phyloP scores from a whole-genome alignment of 37 sponge, comb jelly and placozoan species.

The Tethya wilhelma region DNA sequence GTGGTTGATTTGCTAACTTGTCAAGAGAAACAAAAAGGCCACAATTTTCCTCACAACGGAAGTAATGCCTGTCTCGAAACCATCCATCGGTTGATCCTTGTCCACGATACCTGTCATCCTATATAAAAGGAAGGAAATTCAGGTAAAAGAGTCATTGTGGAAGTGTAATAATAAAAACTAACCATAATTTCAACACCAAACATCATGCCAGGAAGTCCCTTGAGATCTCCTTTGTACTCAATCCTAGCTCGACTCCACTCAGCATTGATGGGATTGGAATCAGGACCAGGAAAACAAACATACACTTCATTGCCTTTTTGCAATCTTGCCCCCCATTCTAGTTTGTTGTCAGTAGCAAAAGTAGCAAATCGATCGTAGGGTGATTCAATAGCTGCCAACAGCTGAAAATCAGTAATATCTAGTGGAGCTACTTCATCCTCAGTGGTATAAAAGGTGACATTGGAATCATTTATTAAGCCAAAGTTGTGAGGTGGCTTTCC shows the following conservation, averaged over 20 bases:
- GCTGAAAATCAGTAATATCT: constrained; percentile 5
- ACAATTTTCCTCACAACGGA: constrained; percentile 45
- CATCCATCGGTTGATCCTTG: constrained; percentile 49
- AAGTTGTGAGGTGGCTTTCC: constrained; percentile 14
- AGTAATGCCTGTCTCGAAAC: constrained; percentile 32
- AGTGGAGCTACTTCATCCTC: constrained; percentile 26
- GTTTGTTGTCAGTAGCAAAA: constrained; percentile 1
- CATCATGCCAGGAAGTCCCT: neutral
- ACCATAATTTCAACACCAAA: constrained; percentile 64
- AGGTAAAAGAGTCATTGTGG: neutral
- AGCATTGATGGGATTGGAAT: neutral
- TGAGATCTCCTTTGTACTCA: constrained; percentile 22
- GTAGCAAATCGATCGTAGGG: constrained; percentile 1
- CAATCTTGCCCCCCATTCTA: constrained; percentile 33
- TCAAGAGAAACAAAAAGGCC: constrained; percentile 50
- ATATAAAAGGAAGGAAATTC: neutral
- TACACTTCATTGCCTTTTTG: constrained; percentile 31
- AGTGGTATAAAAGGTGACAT: neutral
- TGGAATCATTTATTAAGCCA: neutral
- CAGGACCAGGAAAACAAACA: constrained; percentile 3
- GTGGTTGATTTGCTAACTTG: neutral
- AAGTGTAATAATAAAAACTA: constrained; percentile 8
- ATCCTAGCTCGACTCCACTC: neutral
- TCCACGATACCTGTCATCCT: constrained; percentile 12
- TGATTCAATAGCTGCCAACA: constrained; percentile 30